Conservation (phyloP, 1,140 invertebrate species). For the Sipha flava region DNA sequence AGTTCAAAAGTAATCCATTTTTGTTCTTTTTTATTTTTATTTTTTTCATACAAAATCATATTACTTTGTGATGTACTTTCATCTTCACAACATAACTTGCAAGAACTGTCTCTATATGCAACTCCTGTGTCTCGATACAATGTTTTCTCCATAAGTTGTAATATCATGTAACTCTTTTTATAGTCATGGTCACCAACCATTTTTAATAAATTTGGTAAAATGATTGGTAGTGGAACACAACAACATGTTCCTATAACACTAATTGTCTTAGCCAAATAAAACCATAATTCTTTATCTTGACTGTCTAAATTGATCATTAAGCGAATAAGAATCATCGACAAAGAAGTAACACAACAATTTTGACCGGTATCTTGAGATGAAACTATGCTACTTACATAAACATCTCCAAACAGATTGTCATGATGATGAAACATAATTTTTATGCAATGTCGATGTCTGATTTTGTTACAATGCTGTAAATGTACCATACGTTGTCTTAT, state of each 20-base stretch:
- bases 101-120: slow-evolving; percentile 23
- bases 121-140: slow-evolving; percentile 47
- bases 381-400: slow-evolving; percentile 42
- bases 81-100: slow-evolving; percentile 23
- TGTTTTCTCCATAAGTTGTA: slow-evolving; percentile 50
- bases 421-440: slow-evolving; percentile 49
- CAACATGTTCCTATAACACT: slow-evolving; percentile 54
- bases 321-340: slow-evolving; percentile 52
- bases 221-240: slow-evolving; percentile 50
- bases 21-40: slow-evolving; percentile 32
- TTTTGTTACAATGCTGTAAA: slow-evolving; percentile 46
- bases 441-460: slow-evolving; percentile 48
- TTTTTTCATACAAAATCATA: slow-evolving; percentile 10
- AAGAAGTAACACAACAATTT: slow-evolving; percentile 50
- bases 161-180: slow-evolving; percentile 41
- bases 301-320: slow-evolving; percentile 48
- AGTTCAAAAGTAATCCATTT: slow-evolving; percentile 44
- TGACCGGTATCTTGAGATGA: slow-evolving; percentile 37
- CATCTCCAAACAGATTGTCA: slow-evolving; percentile 49
- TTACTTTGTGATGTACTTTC: not conserved
- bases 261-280: slow-evolving; percentile 50
- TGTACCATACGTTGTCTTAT: slow-evolving; percentile 51
- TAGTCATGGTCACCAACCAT: slow-evolving; percentile 43
- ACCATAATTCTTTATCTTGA: slow-evolving; percentile 44
- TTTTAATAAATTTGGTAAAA: slow-evolving; percentile 43